Conservation (phyloP, 2,113 vertebrate species). For the Rallus limicola region DNA sequence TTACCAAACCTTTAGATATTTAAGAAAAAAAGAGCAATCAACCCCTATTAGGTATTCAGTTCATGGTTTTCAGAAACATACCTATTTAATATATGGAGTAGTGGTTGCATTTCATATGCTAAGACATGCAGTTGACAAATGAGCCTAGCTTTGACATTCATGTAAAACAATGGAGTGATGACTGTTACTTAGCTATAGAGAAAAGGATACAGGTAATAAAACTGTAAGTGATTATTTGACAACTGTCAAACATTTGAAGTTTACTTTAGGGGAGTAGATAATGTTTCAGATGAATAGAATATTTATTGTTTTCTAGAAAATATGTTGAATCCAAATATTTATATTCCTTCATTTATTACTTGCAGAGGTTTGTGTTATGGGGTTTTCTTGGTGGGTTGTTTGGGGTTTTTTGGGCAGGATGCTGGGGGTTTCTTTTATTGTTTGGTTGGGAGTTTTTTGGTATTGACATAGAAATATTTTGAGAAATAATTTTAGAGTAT, state of each 20-base stretch:
- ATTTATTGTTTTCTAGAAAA: not conserved
- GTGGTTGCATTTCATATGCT: not conserved
- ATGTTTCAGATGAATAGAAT: not conserved
- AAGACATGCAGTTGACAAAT: not conserved
- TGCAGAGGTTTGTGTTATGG: not conserved
- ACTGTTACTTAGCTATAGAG: not conserved
- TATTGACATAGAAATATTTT: not conserved
- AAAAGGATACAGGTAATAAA: not conserved
- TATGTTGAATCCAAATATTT: not conserved
- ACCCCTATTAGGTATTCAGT: not conserved
- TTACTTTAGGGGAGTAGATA: not conserved
- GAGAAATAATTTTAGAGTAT: not conserved
- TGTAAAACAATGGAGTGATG: not conserved
- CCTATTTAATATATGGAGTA: not conserved
- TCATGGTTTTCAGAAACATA: not conserved
- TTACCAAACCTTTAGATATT: constrained; percentile 22
- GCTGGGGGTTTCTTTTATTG: too few relatives aligned
- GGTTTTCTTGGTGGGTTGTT: too few relatives aligned
- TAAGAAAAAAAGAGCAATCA: not conserved
- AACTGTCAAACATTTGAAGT: constrained; percentile 5
- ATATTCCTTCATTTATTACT: not conserved
- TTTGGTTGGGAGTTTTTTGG: not conserved
- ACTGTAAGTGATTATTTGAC: not conserved
- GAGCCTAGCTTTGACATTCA: not conserved
- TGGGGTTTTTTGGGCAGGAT: not conserved